Evolutionary conservation across 2,888 invertebrate genomes (phyloP).

Genomic region (Dicyrtoma fusca): DNA sequence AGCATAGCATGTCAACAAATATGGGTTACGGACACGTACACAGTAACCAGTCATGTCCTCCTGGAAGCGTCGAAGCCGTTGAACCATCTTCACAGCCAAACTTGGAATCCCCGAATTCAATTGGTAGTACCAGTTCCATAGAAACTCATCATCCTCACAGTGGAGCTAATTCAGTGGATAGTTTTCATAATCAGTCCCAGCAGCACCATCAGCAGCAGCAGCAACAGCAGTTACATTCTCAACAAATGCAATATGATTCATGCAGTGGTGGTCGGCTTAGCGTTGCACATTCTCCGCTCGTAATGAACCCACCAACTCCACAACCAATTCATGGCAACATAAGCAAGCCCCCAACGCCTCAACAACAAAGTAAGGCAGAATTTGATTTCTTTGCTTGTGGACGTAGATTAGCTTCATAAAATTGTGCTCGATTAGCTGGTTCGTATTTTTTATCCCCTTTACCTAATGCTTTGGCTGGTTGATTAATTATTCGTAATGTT

Average conservation of each 20-base stretch:
- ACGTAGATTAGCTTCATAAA: no score
- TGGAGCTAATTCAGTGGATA: slow-evolving; percentile 48
- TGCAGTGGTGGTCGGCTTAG: slow-evolving; percentile 41
- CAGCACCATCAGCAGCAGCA: slow-evolving; percentile 47
- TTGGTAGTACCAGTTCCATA: slow-evolving; percentile 48
- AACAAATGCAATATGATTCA: slow-evolving; percentile 22
- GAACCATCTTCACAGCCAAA: slow-evolving; percentile 49
- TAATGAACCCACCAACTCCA: slow-evolving; percentile 54
- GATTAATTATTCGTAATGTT: no score
- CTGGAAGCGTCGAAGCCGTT: slow-evolving; percentile 55
- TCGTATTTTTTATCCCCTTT: no score
- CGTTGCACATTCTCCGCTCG: slow-evolving; percentile 51
- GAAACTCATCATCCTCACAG: slow-evolving; percentile 51
- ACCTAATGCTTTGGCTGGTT: no score
- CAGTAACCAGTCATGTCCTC: slow-evolving; percentile 55
- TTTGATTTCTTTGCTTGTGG: no score
- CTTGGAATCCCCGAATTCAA: slow-evolving; percentile 55
- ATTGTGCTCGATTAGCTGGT: no score
- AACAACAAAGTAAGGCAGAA: slow-evolving; percentile 43
- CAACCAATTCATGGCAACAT: slow-evolving; percentile 41
- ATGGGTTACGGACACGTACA: slow-evolving; percentile 50
- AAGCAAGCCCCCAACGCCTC: slow-evolving; percentile 52
- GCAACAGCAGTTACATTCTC: slow-evolving; percentile 40
- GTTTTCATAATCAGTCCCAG: slow-evolving; percentile 48
- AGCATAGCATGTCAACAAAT: slow-evolving; percentile 7